A percentile compares a stretch with the other conserved stretches of the same genome.
These are phyloP conservation scores for Lanius collurio DNA, from an alignment of 2,113 vertebrate species.

Conservation along the genomic window DNA sequence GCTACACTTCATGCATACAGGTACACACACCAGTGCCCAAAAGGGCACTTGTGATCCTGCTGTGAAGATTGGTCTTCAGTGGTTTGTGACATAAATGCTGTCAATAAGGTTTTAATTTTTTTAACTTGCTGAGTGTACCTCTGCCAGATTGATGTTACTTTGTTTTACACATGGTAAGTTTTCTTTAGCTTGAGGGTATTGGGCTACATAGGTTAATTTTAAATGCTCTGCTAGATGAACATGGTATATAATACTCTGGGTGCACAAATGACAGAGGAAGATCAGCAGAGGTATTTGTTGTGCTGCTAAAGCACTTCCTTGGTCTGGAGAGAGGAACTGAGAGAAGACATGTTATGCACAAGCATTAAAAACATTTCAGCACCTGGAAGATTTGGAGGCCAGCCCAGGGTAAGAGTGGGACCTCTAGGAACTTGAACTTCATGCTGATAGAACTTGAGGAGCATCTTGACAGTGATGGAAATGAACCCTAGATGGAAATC, in stretches of 20 bases:
- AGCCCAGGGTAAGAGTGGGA: neutral
- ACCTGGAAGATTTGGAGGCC: neutral
- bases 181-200: neutral
- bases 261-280: neutral
- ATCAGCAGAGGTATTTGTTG: neutral
- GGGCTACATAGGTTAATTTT: neutral
- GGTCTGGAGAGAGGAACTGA: neutral
- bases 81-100: neutral
- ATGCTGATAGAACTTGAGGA: neutral
- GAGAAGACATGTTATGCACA: neutral
- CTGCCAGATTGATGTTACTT: neutral
- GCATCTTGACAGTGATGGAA: neutral
- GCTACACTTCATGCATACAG: neutral
- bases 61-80: neutral
- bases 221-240: neutral
- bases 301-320: neutral
- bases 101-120: neutral
- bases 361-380: neutral
- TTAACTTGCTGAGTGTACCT: neutral
- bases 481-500: neutral
- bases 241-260: neutral
- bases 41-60: neutral
- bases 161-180: neutral
- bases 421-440: constrained; percentile 1
- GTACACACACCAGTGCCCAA: neutral